phyloP scores from a whole-genome alignment of 2,888 invertebrate species.

The Baronia brevicornis region DNA sequence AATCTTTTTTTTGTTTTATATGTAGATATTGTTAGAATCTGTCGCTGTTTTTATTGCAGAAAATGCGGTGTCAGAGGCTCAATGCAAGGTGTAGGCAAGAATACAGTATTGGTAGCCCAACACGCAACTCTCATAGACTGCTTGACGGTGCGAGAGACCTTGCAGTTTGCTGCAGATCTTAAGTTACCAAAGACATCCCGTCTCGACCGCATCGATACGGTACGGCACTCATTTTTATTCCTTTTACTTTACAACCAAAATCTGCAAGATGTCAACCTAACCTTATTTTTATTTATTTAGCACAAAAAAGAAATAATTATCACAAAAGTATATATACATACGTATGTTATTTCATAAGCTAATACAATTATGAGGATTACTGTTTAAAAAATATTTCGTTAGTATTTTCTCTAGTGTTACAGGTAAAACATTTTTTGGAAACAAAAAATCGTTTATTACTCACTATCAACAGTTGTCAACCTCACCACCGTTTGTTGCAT shows the following conservation, averaged over 20 bases:
- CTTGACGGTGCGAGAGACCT: conserved; percentile 88
- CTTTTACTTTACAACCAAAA: not conserved
- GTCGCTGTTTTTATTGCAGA: conserved; percentile 37
- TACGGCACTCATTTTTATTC: conserved; percentile 22
- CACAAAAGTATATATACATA: no score
- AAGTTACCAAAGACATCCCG: conserved; percentile 75
- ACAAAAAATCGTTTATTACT: no score
- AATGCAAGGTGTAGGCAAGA: conserved; percentile 81
- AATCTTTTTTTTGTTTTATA: not conserved
- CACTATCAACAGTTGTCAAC: no score
- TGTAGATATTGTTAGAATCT: not conserved
- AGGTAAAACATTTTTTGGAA: no score
- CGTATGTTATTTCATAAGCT: no score
- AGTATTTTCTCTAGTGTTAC: no score
- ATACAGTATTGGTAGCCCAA: conserved; percentile 87
- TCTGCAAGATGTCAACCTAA: no score
- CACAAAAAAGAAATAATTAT: no score
- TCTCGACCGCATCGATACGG: conserved; percentile 41
- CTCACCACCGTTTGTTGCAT: no score
- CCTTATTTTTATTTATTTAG: no score
- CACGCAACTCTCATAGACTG: conserved; percentile 87
- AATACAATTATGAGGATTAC: no score
- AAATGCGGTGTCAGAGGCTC: conserved; percentile 74
- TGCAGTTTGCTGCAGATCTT: conserved; percentile 89
- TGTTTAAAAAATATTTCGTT: no score